Evolutionary conservation across 2,113 vertebrate genomes (phyloP).

Genomic region (Sander lucioperca): DNA sequence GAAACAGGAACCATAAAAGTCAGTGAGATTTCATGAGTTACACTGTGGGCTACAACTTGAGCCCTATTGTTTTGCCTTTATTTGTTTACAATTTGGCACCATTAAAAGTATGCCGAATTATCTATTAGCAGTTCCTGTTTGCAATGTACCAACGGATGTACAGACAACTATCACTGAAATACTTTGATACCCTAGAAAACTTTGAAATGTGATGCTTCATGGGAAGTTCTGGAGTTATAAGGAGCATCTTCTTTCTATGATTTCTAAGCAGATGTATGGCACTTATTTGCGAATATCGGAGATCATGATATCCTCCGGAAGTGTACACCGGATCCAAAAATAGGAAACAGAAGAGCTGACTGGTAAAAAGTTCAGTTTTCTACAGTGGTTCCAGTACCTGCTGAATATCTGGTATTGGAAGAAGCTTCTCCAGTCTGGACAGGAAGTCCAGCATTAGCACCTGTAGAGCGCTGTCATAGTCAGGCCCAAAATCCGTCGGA

Average conservation of each 20-base stretch:
- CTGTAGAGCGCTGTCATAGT: slow-evolving; percentile 83
- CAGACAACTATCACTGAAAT: neutral
- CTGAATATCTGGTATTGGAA: slow-evolving; percentile 78
- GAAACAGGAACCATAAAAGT: neutral
- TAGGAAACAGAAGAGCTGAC: no score
- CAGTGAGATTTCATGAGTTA: neutral
- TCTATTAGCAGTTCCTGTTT: neutral
- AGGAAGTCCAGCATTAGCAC: slow-evolving; percentile 86
- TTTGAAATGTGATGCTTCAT: neutral
- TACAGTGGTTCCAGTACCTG: slow-evolving; percentile 64
- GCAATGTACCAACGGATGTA: neutral
- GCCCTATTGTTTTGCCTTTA: no score
- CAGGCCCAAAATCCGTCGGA: slow-evolving; percentile 83
- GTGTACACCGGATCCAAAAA: no score
- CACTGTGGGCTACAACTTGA: neutral
- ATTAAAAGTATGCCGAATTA: neutral
- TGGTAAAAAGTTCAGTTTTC: no score
- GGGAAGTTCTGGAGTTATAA: neutral
- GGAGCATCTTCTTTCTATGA: neutral
- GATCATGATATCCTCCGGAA: no score
- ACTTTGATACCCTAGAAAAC: neutral
- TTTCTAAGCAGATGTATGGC: neutral
- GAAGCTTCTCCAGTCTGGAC: slow-evolving; percentile 82
- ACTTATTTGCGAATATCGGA: no score
- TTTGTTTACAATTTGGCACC: no score